A percentile compares a stretch with the other conserved stretches of the same genome.
Conservation (phyloP, 2,113 vertebrate genomes). For the Columbina picui region DNA sequence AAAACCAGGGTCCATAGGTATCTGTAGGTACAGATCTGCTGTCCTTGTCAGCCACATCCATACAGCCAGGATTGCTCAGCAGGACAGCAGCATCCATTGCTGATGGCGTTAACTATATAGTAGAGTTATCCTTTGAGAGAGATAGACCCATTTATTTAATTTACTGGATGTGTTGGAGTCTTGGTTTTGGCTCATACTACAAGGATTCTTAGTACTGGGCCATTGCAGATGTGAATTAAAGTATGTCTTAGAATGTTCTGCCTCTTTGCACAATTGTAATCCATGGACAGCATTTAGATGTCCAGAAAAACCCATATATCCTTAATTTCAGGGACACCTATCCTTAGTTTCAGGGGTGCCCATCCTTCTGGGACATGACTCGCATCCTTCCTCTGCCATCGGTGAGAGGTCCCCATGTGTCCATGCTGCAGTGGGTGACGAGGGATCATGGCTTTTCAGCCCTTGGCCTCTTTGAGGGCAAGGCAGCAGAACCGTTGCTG, state of each 20-base stretch:
- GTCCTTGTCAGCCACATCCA: background rate
- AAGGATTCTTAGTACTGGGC: background rate
- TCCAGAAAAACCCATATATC: background rate
- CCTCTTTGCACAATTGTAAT: background rate
- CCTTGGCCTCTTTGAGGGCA: background rate
- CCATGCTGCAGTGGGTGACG: background rate
- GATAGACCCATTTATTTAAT: background rate
- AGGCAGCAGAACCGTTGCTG: background rate
- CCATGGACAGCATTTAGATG: background rate
- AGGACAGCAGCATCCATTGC: background rate
- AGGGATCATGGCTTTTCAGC: background rate
- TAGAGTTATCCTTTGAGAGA: background rate
- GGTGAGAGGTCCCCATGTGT: background rate
- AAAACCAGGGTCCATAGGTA: background rate
- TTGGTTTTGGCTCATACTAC: background rate
- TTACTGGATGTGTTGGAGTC: background rate
- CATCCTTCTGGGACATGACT: background rate
- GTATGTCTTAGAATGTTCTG: background rate
- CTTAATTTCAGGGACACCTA: background rate
- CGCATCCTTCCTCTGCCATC: rapidly evolving
- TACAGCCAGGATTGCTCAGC: background rate
- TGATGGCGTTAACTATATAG: background rate
- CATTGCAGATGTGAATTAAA: background rate
- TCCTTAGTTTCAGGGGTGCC: background rate
- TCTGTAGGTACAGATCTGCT: background rate